A percentile compares a stretch with the other conserved stretches of the same genome.
phyloP scores from a whole-genome alignment of 2,797 vertebrate species.

The Cossypha heuglini region DNA sequence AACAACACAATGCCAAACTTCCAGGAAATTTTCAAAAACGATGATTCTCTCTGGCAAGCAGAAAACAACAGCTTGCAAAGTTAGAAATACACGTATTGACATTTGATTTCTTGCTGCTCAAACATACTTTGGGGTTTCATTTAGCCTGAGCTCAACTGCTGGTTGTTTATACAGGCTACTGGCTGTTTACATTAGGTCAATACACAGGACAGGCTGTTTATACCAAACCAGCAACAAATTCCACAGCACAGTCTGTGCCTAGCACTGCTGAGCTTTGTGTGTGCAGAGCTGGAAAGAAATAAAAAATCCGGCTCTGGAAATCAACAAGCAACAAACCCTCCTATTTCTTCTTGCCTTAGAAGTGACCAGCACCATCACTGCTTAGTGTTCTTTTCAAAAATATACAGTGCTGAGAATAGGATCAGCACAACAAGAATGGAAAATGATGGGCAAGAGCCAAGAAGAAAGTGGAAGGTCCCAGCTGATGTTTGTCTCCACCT shows the following conservation, averaged over 20 bases:
- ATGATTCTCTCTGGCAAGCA: background rate
- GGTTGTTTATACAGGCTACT: constrained; percentile 67
- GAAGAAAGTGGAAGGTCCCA: background rate
- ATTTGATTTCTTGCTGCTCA: constrained; percentile 33
- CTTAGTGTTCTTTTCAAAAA: background rate
- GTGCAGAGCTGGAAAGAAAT: background rate
- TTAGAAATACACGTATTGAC: constrained; percentile 1
- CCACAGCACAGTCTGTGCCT: background rate
- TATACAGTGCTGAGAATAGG: background rate
- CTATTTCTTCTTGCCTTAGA: background rate
- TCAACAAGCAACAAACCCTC: background rate
- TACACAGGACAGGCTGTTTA: constrained; percentile 59
- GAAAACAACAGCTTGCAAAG: background rate
- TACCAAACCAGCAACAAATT: constrained; percentile 43
- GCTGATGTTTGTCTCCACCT: background rate
- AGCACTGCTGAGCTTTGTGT: background rate
- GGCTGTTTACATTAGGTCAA: constrained; percentile 62
- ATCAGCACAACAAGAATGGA: background rate
- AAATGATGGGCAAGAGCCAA: background rate
- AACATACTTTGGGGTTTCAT: constrained; percentile 19
- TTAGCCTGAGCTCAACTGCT: constrained; percentile 40
- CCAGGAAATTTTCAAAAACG: background rate
- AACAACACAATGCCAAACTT: background rate
- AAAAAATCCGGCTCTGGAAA: background rate
- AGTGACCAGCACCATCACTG: background rate